Conservation (phyloP, 1,140 invertebrate genomes). For the Antheraea mylitta region DNA sequence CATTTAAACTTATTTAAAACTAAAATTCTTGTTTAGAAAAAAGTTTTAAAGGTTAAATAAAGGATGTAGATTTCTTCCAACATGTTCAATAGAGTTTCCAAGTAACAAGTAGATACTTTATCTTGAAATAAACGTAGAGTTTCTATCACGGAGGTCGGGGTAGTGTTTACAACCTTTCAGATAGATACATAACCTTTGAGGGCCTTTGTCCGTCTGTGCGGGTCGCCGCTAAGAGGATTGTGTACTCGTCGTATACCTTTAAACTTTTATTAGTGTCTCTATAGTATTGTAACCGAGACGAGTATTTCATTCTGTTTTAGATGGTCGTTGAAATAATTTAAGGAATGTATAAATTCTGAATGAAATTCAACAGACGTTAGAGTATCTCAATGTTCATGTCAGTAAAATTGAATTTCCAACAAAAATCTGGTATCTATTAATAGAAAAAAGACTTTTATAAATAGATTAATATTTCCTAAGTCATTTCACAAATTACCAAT, state of each 20-base stretch:
- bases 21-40: too few relatives aligned
- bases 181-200: conserved; percentile 27
- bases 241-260: not conserved
- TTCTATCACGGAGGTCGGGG: conserved; percentile 22
- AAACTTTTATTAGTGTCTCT: conserved; percentile 18
- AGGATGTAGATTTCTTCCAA: not conserved
- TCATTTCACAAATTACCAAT: too few relatives aligned
- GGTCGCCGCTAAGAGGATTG: conserved; percentile 20
- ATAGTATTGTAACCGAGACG: not conserved
- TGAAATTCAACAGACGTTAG: too few relatives aligned
- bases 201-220: conserved; percentile 25
- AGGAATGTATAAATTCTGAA: too few relatives aligned
- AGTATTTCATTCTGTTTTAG: not conserved
- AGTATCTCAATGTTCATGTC: too few relatives aligned
- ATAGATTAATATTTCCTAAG: too few relatives aligned
- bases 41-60: not conserved
- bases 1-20: too few relatives aligned
- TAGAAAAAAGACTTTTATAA: too few relatives aligned
- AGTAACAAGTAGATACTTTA: conserved; percentile 20
- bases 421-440: too few relatives aligned
- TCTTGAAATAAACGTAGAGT: conserved; percentile 27
- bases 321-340: too few relatives aligned
- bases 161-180: conserved; percentile 32
- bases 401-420: too few relatives aligned
- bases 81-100: not conserved